A percentile compares a stretch with the other conserved stretches of the same genome.
Conservation (phyloP, 2,888 invertebrate genomes). For the Leistus spinibarbis region DNA sequence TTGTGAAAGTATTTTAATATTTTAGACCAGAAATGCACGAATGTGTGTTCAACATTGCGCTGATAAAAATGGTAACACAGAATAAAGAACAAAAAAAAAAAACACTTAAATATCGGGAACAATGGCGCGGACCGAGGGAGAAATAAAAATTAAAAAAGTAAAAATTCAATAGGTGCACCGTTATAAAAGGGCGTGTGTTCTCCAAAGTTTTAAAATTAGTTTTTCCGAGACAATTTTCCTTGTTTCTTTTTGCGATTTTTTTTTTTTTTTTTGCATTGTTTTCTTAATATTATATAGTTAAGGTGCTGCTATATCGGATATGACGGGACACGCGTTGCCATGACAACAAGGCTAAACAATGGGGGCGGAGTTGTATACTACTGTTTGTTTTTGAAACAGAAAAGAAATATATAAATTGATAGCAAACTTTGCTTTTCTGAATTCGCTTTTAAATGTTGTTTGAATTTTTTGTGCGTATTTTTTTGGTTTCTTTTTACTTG, state of each 20-base stretch:
- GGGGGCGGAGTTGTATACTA: conserved; percentile 1
- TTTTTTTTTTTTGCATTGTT: conserved; percentile 23
- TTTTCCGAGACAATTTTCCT: conserved; percentile 17
- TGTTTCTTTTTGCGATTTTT: no score
- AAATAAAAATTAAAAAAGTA: not conserved
- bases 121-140: conserved; percentile 2
- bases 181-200: conserved; percentile 1
- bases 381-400: not conserved
- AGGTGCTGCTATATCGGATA: conserved; percentile 13
- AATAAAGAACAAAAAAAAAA: not conserved
- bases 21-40: not conserved
- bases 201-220: conserved; percentile 20
- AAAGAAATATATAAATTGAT: not conserved
- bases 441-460: no score
- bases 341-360: conserved; percentile 26
- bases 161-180: conserved; percentile 21
- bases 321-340: conserved; percentile 19
- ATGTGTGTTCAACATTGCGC: not conserved
- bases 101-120: conserved; percentile 7
- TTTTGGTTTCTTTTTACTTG: no score
- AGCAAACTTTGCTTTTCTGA: not conserved
- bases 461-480: no score
- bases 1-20: conserved; percentile 20
- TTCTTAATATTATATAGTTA: conserved; percentile 6
- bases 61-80: not conserved